Conservation (phyloP, 2,888 invertebrate genomes). For the Tryphoninae sp. region DNA sequence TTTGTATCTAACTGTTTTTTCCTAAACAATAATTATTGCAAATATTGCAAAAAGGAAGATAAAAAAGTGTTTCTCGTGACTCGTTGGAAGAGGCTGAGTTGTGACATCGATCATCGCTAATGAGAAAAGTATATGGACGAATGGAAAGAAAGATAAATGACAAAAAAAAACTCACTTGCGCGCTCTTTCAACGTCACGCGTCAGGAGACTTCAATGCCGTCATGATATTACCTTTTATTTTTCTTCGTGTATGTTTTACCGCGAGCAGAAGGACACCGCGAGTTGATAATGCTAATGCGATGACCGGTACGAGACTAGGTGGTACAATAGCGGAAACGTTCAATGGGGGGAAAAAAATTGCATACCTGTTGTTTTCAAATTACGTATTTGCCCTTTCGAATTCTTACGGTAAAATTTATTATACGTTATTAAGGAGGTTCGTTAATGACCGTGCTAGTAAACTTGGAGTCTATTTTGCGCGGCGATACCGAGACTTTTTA, state of each 20-base stretch:
- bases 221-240: conserved; percentile 41
- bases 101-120: conserved; percentile 36
- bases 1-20: too few relatives aligned
- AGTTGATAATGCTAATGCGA: conserved; percentile 36
- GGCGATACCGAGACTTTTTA: too few relatives aligned
- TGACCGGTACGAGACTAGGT: conserved; percentile 11
- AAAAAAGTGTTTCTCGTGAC: neutral
- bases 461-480: too few relatives aligned
- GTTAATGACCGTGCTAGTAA: too few relatives aligned
- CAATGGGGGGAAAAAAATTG: conserved; percentile 35
- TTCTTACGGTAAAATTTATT: neutral
- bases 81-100: neutral
- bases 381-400: conserved; percentile 21
- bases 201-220: conserved; percentile 58
- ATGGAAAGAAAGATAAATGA: neutral
- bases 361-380: neutral
- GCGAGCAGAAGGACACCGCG: conserved; percentile 24
- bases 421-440: neutral
- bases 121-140: conserved; percentile 12
- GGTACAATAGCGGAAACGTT: conserved; percentile 27
- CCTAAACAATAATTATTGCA: neutral
- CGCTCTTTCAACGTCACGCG: conserved; percentile 53
- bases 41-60: neutral
- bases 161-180: conserved; percentile 16
- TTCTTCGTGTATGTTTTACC: conserved; percentile 7